Conservation (phyloP, 2,113 vertebrate species). For the Podiceps cristatus region DNA sequence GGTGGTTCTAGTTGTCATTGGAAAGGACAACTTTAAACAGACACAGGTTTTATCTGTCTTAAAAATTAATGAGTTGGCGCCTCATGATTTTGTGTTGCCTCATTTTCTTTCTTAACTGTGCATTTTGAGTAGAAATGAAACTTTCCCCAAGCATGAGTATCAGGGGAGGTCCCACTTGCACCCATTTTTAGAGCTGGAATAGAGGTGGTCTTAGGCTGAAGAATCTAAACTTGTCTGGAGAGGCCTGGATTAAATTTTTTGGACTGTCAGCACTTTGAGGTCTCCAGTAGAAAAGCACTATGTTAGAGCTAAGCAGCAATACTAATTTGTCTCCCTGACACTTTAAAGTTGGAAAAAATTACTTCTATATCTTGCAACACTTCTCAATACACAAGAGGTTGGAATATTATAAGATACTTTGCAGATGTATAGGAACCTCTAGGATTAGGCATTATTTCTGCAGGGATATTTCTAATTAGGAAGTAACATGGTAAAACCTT, state of each 20-base stretch:
- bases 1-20: not conserved
- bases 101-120: not conserved
- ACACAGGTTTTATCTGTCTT: not conserved
- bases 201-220: not conserved
- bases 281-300: not conserved
- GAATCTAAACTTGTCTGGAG: not conserved
- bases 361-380: not conserved
- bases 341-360: not conserved
- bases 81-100: not conserved
- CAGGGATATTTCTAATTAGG: not conserved
- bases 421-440: not conserved
- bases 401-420: not conserved
- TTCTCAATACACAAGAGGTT: not conserved
- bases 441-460: not conserved
- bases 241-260: not conserved
- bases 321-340: not conserved
- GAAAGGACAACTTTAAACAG: not conserved
- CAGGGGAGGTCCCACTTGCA: not conserved
- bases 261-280: not conserved
- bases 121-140: not conserved
- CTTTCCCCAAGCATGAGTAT: fast-evolving
- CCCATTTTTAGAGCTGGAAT: not conserved
- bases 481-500: not conserved
- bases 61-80: not conserved
- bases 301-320: not conserved